Percentiles rank a stretch among this genome's conserved stretches.
phyloP scores from a whole-genome alignment of 2,797 vertebrate species.

The Propithecus deckenii region DNA sequence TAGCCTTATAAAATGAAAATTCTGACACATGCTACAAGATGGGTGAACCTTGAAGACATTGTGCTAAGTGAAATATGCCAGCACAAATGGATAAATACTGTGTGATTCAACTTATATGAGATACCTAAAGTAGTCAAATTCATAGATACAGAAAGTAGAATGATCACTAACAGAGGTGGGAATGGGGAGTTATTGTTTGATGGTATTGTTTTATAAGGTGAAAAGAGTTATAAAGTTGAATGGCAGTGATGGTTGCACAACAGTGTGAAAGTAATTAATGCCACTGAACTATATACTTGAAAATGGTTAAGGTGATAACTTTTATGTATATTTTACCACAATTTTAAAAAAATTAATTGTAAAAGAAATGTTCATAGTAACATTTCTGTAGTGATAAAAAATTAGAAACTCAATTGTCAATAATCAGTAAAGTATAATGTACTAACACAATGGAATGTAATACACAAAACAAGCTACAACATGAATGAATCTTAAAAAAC shows the following conservation, averaged over 20 bases:
- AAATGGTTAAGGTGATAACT: neutral
- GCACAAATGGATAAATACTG: neutral
- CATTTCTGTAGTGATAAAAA: neutral
- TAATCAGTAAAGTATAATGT: neutral
- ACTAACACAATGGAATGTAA: neutral
- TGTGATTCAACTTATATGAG: neutral
- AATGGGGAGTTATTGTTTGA: neutral
- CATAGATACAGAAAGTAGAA: neutral
- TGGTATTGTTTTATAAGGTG: constrained; percentile 5
- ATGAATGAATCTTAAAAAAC: constrained; percentile 28
- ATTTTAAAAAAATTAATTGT: neutral
- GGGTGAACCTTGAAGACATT: constrained; percentile 4
- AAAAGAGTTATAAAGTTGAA: neutral
- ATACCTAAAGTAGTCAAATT: neutral
- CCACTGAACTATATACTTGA: neutral
- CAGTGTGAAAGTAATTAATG: neutral
- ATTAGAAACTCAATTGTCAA: neutral
- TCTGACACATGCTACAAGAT: neutral
- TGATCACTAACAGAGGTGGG: neutral
- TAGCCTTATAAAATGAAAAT: constrained; percentile 36
- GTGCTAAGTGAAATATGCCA: constrained; percentile 2
- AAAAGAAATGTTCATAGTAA: neutral
- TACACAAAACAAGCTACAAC: neutral
- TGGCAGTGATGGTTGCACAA: neutral
- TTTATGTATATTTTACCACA: neutral